Base-by-base conservation (phyloP, 2,797 vertebrate genomes). In the Lophius americanus region DNA sequence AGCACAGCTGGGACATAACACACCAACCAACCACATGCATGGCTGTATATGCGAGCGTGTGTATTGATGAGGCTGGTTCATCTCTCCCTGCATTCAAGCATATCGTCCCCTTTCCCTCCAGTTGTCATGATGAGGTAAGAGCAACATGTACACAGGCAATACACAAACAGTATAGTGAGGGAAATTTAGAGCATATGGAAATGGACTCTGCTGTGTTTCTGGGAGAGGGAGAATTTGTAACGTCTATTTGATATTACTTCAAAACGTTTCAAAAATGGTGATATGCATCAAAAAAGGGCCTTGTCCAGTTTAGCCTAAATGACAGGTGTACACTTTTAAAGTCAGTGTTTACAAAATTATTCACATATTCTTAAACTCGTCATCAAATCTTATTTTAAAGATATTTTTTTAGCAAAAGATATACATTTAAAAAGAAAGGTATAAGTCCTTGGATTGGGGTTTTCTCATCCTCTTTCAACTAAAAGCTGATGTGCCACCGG, bases 101-200 rank as follows among this genome's bases (percentile, higher is more conserved):
- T 44, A 54, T 62, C 49, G 59, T 78, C 81, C 82, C 75, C 23
- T 72, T 56, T 83, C 81, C 85, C 85, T 92, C 91, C 89, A 92
- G 92, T 93, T 93, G 89, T 88, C 79, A 78, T 8, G 47, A 86
- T 91, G 88, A 93, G 90, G 91, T 92, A 92, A 93, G 88, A 90
- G 84, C 85, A 86, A 87, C 83, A 86, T 77, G 52, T 71, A 61
- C 67, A 80, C 73, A 78, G 64, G 43, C 56, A 52, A 62, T 23
- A 23, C 23, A 23, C 23, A 23, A 23, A 23, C 23, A 23, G 23
- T 23, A 23, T 23, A 23, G 23, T 23, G 23, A 23, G 23, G 23
- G 23, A 23, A 23, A 1, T 23, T 23, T 23, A 23, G 76, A 85
- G 76, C 47, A 79, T 69, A 72, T 35, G 86, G 71, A 79, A 89